Base-by-base conservation (phyloP, 2,888 invertebrate species). In the Parelbella ahira region DNA sequence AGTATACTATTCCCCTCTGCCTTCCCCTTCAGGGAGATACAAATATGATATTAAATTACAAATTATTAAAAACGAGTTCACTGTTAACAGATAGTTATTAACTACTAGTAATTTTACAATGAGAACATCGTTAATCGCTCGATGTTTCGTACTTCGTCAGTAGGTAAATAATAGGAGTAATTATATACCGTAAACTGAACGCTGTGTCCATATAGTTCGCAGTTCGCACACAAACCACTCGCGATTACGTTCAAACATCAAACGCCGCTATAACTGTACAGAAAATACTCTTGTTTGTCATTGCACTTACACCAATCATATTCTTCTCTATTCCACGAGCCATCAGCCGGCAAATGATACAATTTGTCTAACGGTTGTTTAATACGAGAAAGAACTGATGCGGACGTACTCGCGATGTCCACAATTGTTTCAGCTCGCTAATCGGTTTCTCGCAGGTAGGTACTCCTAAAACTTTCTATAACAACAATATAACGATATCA, bases 211-310 rank as follows among this genome's bases (percentile, higher is more conserved):
- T 76, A 79, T 75, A 80, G 78, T 67, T 79, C n/a, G n/a, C n/a
- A n/a, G n/a, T n/a, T 78, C 77, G 67, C 70, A 74, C 71, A 76
- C 61, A 76, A 75, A 79, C 72, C 75, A 70, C 68, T 65, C 54
- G 61, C 64, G 58, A 75, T 78, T 78, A 75, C 69, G 70, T 59
- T 63, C 28, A 70, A 78, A 78, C 73, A 65, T 63, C 68, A 57
- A 61, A 59, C 60, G 62, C 66, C 68, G 55, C 54, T 67, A 60
- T 73, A 72, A 75, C 69, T 63, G 70, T 66, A 48, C 43, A 42
- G 43, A 51, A 36, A 48, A 51, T 53, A 49, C 49, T 47, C 47
- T 50, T 51, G 51, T 53, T 53, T 53, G 47, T 53, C 53, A 43
- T 53, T 42, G 41, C 39, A 32, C 33, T 41, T 28, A 28, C 34